Conservation (phyloP, 2,113 vertebrate species). For the Pao palembangensis region DNA sequence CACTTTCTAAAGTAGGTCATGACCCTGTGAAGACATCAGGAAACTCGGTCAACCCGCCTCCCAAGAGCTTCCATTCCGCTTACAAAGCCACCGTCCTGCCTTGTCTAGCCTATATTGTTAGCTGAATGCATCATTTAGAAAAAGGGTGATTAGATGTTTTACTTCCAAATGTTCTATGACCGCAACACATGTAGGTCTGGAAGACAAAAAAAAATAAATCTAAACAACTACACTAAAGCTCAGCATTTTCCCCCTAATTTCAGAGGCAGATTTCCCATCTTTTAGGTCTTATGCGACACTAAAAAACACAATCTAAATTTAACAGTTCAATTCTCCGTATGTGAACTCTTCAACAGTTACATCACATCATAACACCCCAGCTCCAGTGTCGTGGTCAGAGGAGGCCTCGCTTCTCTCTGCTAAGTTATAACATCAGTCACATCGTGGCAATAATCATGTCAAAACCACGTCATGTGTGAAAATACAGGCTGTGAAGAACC, state of each 20-base stretch:
- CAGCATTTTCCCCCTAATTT: too few species aligned
- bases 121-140: slow-evolving; percentile 17
- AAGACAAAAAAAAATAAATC: slow-evolving; percentile 14
- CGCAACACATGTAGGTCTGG: slow-evolving; percentile 11
- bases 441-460: too few species aligned
- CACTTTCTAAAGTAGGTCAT: slow-evolving; percentile 36
- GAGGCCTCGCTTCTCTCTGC: too few species aligned
- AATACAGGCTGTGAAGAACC: slow-evolving; percentile 10
- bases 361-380: too few species aligned
- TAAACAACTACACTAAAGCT: background rate
- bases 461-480: background rate
- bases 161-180: background rate
- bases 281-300: too few species aligned
- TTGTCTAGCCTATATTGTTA: slow-evolving; percentile 10
- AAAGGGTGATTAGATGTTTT: slow-evolving; percentile 18
- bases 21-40: slow-evolving; percentile 23
- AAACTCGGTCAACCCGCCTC: slow-evolving; percentile 44
- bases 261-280: too few species aligned
- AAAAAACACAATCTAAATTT: too few species aligned
- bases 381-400: too few species aligned
- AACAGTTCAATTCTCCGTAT: too few species aligned
- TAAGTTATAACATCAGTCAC: too few species aligned
- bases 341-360: too few species aligned
- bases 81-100: slow-evolving; percentile 21
- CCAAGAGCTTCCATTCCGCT: slow-evolving; percentile 38